Evolutionary conservation across 2,888 invertebrate genomes (phyloP).

Genomic region (Pseudococcus jackbeardsleyi): DNA sequence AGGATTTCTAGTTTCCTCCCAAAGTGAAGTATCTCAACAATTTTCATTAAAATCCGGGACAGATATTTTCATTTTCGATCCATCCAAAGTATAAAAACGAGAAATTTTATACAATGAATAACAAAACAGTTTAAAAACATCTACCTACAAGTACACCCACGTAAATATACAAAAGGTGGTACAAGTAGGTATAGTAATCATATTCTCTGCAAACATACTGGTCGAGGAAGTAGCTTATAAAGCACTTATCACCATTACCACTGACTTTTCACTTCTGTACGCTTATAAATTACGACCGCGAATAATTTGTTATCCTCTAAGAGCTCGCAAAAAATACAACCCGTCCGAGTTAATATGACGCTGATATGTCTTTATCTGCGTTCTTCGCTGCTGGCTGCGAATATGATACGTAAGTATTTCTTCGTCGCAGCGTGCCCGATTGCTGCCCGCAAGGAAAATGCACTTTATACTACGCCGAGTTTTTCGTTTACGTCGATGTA

Average conservation of each 20-base stretch:
- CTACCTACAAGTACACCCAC: too few species aligned
- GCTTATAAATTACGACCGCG: slow-evolving; percentile 20
- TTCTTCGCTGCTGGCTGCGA: neutral
- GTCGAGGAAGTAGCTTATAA: neutral
- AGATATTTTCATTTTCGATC: too few species aligned
- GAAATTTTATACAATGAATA: too few species aligned
- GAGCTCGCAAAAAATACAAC: slow-evolving; percentile 15
- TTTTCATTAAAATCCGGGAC: too few species aligned
- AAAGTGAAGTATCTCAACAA: too few species aligned
- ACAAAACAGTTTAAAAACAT: too few species aligned
- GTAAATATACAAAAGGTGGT: too few species aligned
- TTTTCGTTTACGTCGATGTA: neutral
- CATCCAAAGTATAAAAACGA: too few species aligned
- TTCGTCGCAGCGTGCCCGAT: neutral
- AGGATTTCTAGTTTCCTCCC: too few species aligned
- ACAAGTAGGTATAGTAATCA: too few species aligned
- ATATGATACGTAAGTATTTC: neutral
- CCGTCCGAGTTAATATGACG: slow-evolving; percentile 34
- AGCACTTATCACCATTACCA: slow-evolving; percentile 11
- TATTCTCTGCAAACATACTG: neutral
- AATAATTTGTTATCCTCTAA: slow-evolving; percentile 31
- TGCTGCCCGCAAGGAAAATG: slow-evolving; percentile 11
- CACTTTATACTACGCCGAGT: neutral
- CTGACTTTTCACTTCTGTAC: neutral
- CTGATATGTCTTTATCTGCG: neutral